These are phyloP conservation scores for Heliconius congener DNA, from an alignment of 1,140 invertebrate species.

Conservation along the genomic window DNA sequence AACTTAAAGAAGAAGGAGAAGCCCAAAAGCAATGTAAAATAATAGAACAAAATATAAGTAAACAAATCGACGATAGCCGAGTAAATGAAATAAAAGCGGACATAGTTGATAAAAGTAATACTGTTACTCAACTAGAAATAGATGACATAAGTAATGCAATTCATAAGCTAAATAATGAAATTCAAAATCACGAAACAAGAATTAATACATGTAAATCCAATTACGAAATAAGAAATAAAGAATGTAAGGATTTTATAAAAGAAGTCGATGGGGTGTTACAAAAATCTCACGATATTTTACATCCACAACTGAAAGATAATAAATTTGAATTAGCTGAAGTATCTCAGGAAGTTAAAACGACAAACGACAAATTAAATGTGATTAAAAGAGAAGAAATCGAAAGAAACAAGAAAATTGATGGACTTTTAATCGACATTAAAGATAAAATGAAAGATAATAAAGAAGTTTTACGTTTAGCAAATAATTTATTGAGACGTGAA, in stretches of 20 bases:
- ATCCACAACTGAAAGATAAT: constrained; percentile 42
- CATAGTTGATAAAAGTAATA: constrained; percentile 31
- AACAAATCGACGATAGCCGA: constrained; percentile 25
- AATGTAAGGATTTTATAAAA: constrained; percentile 69
- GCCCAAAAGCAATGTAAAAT: constrained; percentile 36
- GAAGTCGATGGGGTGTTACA: constrained; percentile 72
- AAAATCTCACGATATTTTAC: constrained; percentile 67
- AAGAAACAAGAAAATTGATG: constrained; percentile 62
- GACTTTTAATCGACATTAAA: constrained; percentile 67
- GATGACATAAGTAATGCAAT: constrained; percentile 67
- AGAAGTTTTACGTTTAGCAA: constrained; percentile 68
- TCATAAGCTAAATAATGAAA: constrained; percentile 59
- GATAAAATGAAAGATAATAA: constrained; percentile 76
- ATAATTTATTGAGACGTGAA: constrained; percentile 66
- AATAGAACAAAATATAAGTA: constrained; percentile 12
- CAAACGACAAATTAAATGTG: constrained; percentile 48
- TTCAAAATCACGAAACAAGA: constrained; percentile 66
- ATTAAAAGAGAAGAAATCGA: constrained; percentile 54
- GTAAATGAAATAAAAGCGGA: constrained; percentile 28
- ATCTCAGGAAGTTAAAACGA: constrained; percentile 25
- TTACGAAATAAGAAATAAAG: constrained; percentile 64
- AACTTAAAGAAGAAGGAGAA: constrained; percentile 58
- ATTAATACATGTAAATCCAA: constrained; percentile 61
- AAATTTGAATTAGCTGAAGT: background rate
- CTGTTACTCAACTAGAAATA: constrained; percentile 56